phyloP scores from a whole-genome alignment of 1,140 invertebrate species.

The Aphidius ervi region DNA sequence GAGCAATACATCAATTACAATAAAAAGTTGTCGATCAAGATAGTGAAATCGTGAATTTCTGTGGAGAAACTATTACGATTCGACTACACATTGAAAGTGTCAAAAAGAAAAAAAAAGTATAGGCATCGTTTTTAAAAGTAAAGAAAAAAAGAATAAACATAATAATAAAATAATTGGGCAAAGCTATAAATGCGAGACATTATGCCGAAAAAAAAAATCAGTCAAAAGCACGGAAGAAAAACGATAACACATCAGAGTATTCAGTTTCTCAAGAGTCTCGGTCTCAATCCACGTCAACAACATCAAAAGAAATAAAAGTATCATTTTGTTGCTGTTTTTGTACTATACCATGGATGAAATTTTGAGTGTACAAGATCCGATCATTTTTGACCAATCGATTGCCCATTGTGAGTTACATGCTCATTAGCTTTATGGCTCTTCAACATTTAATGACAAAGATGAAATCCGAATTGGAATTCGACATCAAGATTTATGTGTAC shows the following conservation, averaged over 20 bases:
- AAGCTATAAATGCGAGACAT: neutral
- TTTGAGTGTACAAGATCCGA: conserved; percentile 24
- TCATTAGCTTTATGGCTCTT: neutral
- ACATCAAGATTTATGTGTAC: conserved; percentile 42
- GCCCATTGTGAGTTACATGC: conserved; percentile 37
- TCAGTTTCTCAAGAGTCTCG: neutral
- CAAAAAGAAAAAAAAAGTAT: neutral
- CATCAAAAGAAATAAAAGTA: neutral
- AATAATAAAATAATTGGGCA: neutral
- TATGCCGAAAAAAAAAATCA: neutral
- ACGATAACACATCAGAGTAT: conserved; percentile 5
- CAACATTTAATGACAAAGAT: conserved; percentile 6
- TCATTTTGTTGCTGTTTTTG: neutral
- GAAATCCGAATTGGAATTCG: conserved; percentile 17
- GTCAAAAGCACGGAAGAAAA: neutral
- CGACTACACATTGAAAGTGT: neutral
- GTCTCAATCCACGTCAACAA: neutral
- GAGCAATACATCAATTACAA: neutral
- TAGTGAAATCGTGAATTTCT: neutral
- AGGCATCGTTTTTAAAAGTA: neutral
- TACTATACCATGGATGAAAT: conserved; percentile 20
- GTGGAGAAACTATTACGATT: neutral
- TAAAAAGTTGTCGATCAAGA: neutral
- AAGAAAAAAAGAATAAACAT: neutral
- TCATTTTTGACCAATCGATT: conserved; percentile 33